Conservation (phyloP, 2,888 invertebrate species). For the Saturnia pavonia region DNA sequence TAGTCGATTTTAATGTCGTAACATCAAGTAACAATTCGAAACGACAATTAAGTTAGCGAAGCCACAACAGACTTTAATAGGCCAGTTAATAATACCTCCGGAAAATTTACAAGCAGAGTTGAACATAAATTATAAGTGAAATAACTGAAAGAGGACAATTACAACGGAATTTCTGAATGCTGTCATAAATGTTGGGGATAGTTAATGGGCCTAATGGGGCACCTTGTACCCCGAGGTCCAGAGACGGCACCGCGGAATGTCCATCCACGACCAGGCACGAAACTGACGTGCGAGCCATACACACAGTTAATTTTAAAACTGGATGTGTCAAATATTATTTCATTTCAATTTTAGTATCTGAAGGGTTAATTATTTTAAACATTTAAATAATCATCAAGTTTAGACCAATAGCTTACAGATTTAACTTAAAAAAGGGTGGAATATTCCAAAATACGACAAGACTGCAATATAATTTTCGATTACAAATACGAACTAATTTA, state of each 20-base stretch:
- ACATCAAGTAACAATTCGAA: background rate
- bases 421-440: too few relatives aligned
- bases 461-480: too few relatives aligned
- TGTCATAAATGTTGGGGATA: constrained; percentile 24
- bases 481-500: too few relatives aligned
- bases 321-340: constrained; percentile 4
- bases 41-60: background rate
- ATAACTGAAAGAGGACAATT: constrained; percentile 14
- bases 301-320: constrained; percentile 23
- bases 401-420: too few relatives aligned
- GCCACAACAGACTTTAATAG: constrained; percentile 6
- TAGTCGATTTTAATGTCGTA: background rate
- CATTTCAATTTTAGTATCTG: too few relatives aligned
- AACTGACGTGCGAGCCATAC: constrained; percentile 33
- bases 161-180: constrained; percentile 15
- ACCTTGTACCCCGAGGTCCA: constrained; percentile 35
- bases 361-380: too few relatives aligned
- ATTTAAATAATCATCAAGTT: too few relatives aligned
- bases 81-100: background rate
- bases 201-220: constrained; percentile 30
- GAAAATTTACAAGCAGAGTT: background rate
- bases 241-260: constrained; percentile 28
- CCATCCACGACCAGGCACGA: constrained; percentile 28
- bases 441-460: too few relatives aligned
- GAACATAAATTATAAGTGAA: constrained; percentile 13